Conservation (phyloP, 2,888 invertebrate genomes). For the Lysandra coridon region DNA sequence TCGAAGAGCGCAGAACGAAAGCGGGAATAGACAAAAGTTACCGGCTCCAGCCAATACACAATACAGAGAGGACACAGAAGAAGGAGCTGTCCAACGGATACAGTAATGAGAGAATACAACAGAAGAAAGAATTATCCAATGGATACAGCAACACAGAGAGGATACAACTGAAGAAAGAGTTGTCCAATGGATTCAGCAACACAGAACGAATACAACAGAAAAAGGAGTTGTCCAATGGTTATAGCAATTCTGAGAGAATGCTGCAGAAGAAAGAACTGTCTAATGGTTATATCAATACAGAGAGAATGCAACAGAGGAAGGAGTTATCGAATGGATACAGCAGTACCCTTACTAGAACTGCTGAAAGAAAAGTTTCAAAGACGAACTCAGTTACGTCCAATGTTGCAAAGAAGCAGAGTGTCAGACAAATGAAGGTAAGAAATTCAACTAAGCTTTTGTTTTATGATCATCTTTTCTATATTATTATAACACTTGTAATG, state of each 20-base stretch:
- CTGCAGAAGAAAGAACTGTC: slow-evolving; percentile 56
- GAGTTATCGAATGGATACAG: slow-evolving; percentile 63
- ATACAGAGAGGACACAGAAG: slow-evolving; percentile 61
- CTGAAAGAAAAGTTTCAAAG: slow-evolving; percentile 55
- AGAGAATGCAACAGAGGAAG: slow-evolving; percentile 53
- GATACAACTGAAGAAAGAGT: slow-evolving; percentile 50
- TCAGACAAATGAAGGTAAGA: slow-evolving; percentile 39
- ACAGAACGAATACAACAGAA: slow-evolving; percentile 56
- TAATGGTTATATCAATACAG: slow-evolving; percentile 73
- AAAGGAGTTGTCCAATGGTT: slow-evolving; percentile 64
- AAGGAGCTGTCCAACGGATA: slow-evolving; percentile 65
- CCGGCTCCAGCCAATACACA: slow-evolving; percentile 87
- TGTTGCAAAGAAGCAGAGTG: slow-evolving; percentile 58
- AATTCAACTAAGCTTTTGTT: not conserved
- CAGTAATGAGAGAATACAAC: slow-evolving; percentile 46
- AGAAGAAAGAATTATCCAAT: slow-evolving; percentile 80
- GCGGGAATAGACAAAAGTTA: slow-evolving; percentile 91
- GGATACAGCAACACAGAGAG: slow-evolving; percentile 81
- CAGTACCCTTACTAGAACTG: slow-evolving; percentile 49
- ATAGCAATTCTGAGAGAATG: slow-evolving; percentile 63
- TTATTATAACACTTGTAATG: not conserved
- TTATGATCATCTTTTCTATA: not conserved
- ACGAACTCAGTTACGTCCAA: slow-evolving; percentile 51
- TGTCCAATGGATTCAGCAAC: slow-evolving; percentile 72
- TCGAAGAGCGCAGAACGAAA: slow-evolving; percentile 88